Base-by-base conservation (phyloP, 2,888 invertebrate species). In the Tortrix viridana region DNA sequence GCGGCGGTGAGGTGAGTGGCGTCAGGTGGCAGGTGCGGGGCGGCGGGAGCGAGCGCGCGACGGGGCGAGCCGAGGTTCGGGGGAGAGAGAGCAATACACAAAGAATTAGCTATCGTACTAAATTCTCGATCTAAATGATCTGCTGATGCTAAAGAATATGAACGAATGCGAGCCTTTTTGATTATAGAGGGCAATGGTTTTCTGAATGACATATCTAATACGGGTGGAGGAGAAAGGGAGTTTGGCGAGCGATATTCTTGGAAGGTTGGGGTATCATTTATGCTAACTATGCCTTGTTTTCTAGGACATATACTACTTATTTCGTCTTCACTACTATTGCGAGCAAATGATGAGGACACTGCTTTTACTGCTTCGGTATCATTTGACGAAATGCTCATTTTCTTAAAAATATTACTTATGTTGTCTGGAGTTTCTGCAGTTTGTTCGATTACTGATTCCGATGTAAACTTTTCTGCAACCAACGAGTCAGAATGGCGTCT, bases 11-110 rank as follows among this genome's bases (percentile, higher is more conserved):
- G 80, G 79, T 77, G 81, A 73, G 72, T 76, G 79, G 80, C 84
- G 77, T 82, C 81, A 77, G 75, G 78, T 78, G 83, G 79, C 80
- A 80, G 77, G 73, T 81, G 82, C 76, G 88, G 78, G 73, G 84
- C 85, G 78, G 80, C 88, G 74, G 89, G 84, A 89, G 84, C 78
- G 84, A 84, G 86, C 83, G 78, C 89, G 81, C 87, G 87, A 82
- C 84, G 86, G 79, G 83, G 81, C 84, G 90, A 88, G 87, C 84
- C 89, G 81, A 81, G 84, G 78, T 84, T 86, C 77, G 93, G 84
- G 88, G 94, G 92, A 93, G 93, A 94, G 76, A 92, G 84, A 90
- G 89, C 89, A 88, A 87, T 78, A 89, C 82, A 89, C 92, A 93
- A 74, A 92, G 89, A 92, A 91, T 94, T 94, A 94, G 93, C 92